phyloP scores from a whole-genome alignment of 30 jellyfish, hydroid and myxozoan genomes.

The Mastigias papua region DNA sequence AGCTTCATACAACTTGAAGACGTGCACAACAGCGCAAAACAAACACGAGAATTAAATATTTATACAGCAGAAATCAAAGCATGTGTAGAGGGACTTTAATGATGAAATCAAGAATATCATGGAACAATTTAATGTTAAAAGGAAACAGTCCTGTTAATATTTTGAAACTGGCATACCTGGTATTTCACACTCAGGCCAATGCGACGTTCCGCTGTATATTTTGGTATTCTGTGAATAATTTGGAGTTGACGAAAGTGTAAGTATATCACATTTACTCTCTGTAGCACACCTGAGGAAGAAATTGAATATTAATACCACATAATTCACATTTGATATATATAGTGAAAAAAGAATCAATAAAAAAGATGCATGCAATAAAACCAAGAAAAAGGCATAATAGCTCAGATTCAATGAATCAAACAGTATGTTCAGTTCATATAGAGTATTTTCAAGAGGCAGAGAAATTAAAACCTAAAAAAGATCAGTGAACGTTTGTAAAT shows the following conservation, averaged over 20 bases:
- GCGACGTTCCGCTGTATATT: conserved; percentile 85
- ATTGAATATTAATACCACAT: too few species aligned
- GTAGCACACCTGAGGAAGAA: conserved; percentile 78
- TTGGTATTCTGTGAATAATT: conserved; percentile 67
- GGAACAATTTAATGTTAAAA: background rate
- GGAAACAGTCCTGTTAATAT: background rate
- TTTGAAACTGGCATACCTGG: conserved; percentile 65
- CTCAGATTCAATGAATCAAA: too few species aligned
- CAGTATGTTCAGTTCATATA: too few species aligned
- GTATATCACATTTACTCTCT: conserved; percentile 86
- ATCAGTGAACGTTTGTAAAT: background rate
- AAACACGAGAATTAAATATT: background rate
- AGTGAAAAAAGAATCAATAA: background rate
- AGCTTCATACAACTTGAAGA: background rate
- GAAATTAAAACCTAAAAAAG: background rate
- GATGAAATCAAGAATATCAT: too few species aligned
- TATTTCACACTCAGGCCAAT: conserved; percentile 96
- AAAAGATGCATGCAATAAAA: too few species aligned
- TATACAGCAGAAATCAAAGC: background rate
- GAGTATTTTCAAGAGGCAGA: too few species aligned
- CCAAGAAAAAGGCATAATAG: too few species aligned
- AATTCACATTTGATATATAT: too few species aligned
- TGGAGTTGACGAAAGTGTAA: conserved; percentile 83
- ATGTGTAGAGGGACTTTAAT: too few species aligned
- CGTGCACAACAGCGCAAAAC: background rate